Conservation (phyloP, 2,797 vertebrate species). For the Chloroceryle inda region DNA sequence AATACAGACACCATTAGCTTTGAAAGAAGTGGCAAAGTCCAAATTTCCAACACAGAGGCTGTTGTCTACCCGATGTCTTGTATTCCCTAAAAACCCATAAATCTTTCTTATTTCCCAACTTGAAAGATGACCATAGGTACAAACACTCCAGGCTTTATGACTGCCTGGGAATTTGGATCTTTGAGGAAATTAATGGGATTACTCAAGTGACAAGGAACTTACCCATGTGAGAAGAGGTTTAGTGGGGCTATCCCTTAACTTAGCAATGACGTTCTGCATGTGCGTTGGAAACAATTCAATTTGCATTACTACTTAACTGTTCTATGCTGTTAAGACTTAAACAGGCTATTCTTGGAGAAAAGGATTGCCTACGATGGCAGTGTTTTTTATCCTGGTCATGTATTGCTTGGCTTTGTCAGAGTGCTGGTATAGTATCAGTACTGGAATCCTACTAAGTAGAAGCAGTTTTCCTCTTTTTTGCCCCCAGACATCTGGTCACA, state of each 20-base stretch:
- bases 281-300: neutral
- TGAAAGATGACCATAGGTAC: neutral
- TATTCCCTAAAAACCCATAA: neutral
- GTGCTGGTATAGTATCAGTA: neutral
- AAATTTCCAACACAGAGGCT: neutral
- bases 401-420: neutral
- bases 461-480: neutral
- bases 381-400: neutral
- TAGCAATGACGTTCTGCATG: accelerated
- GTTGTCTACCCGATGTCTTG: neutral
- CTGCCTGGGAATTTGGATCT: neutral
- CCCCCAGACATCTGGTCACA: neutral
- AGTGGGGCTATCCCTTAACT: neutral
- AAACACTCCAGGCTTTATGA: neutral
- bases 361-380: neutral
- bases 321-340: neutral
- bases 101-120: neutral
- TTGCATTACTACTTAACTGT: neutral
- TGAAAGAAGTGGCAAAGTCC: neutral
- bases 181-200: neutral
- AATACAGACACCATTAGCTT: neutral
- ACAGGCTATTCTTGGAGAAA: neutral
- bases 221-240: neutral
- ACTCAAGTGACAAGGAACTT: neutral
- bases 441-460: neutral